A percentile compares a stretch with the other conserved stretches of the same genome.
Conservation (phyloP, 2,113 vertebrate genomes). For the Coturnix japonica region DNA sequence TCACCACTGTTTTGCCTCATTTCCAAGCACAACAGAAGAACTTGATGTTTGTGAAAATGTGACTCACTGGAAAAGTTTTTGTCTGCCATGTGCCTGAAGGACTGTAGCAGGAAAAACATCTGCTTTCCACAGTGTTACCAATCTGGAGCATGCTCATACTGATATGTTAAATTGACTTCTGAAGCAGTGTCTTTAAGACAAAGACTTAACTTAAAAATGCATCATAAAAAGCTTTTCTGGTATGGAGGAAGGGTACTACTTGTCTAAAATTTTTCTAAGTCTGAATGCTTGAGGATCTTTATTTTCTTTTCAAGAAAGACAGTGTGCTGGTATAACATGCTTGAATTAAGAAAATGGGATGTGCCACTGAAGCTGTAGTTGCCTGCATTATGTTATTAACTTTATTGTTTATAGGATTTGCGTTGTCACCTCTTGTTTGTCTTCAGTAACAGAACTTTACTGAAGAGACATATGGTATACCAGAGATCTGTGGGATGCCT, state of each 20-base stretch:
- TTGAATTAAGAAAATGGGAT: neutral
- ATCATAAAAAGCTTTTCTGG: accelerated
- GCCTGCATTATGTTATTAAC: neutral
- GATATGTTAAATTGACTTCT: neutral
- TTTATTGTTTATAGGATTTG: neutral
- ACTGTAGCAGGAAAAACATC: neutral
- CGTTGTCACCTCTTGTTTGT: neutral
- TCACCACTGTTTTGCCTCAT: slow-evolving; percentile 9
- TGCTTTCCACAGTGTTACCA: neutral
- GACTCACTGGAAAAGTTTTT: slow-evolving; percentile 38
- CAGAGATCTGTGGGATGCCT: neutral
- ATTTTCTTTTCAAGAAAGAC: neutral
- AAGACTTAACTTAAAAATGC: neutral
- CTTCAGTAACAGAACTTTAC: neutral
- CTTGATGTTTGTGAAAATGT: slow-evolving; percentile 26
- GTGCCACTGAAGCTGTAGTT: neutral
- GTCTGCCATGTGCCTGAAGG: neutral
- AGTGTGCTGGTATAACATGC: neutral
- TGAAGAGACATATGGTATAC: neutral
- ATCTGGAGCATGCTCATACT: neutral
- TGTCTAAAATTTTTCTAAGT: neutral
- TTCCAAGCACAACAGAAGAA: slow-evolving; percentile 22
- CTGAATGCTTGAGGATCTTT: neutral
- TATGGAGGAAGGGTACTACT: neutral
- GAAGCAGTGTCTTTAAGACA: neutral